A percentile compares a stretch with the other conserved stretches of the same genome.
phyloP scores from a whole-genome alignment of 2,113 vertebrate species.

The Pongo abelii region DNA sequence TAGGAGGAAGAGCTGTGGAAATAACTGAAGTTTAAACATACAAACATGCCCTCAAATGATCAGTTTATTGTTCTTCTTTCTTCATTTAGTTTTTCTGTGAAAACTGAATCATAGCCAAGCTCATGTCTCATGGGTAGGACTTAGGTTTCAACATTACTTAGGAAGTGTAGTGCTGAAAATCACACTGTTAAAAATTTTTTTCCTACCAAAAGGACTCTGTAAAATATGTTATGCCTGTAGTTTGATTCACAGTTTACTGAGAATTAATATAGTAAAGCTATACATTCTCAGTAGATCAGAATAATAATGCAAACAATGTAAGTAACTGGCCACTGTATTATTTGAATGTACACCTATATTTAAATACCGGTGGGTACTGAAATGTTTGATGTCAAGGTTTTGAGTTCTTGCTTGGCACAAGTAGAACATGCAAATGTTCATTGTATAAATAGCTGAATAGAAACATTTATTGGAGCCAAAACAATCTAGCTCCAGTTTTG shows the following conservation, averaged over 20 bases:
- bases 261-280: slow-evolving; percentile 41
- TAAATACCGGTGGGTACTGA: background rate
- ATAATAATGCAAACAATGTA: slow-evolving; percentile 27
- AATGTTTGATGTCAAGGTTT: background rate
- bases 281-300: slow-evolving; percentile 38
- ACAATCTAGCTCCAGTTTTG: background rate
- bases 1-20: background rate
- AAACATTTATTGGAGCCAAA: background rate
- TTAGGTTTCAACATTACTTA: slow-evolving; percentile 55
- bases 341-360: slow-evolving; percentile 10
- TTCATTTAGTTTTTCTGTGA: slow-evolving; percentile 58
- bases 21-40: slow-evolving; percentile 52
- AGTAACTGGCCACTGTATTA: background rate
- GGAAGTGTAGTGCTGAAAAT: slow-evolving; percentile 30
- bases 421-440: slow-evolving; percentile 33
- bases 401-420: slow-evolving; percentile 33
- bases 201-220: slow-evolving; percentile 23
- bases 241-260: slow-evolving; percentile 50
- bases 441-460: slow-evolving; percentile 11
- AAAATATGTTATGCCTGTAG: slow-evolving; percentile 25
- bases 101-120: slow-evolving; percentile 62
- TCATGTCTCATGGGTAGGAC: slow-evolving; percentile 35
- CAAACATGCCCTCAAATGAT: slow-evolving; percentile 44
- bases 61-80: slow-evolving; percentile 62
- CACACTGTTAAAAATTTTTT: slow-evolving; percentile 46